These are phyloP conservation scores for Meghimatium bilineatum DNA, from an alignment of 2,888 invertebrate species.

Conservation along the genomic window DNA sequence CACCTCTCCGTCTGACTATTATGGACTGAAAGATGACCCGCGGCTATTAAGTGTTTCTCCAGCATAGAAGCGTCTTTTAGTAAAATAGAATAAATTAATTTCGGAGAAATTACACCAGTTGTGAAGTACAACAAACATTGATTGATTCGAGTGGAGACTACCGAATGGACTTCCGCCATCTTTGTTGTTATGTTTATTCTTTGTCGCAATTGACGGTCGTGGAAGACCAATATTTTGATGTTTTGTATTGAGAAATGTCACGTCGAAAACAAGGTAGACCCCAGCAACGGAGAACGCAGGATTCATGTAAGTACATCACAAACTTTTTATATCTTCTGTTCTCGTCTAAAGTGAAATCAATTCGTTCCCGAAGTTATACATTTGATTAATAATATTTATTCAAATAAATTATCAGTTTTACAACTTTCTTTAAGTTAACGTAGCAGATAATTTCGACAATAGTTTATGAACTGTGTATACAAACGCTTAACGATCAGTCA, in stretches of 20 bases:
- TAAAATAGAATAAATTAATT: conserved; percentile 25
- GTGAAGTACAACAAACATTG: conserved; percentile 26
- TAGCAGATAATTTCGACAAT: background rate
- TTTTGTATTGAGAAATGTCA: conserved; percentile 55
- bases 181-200: conserved; percentile 67
- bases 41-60: conserved; percentile 11
- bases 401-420: background rate
- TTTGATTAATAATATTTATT: too few relatives aligned
- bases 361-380: too few relatives aligned
- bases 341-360: too few relatives aligned
- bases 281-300: conserved; percentile 76
- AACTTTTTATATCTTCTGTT: background rate
- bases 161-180: conserved; percentile 59
- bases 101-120: conserved; percentile 5
- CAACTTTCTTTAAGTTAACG: background rate
- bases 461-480: background rate
- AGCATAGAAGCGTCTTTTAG: conserved; percentile 3
- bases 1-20: conserved; percentile 23
- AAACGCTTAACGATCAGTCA: too few relatives aligned
- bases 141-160: conserved; percentile 29
- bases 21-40: conserved; percentile 34
- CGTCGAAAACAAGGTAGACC: conserved; percentile 78
- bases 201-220: conserved; percentile 63
- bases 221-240: conserved; percentile 56
- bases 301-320: conserved; percentile 72